These are phyloP conservation scores for Leucoptera coffeella DNA, from an alignment of 2,888 invertebrate species.

Conservation along the genomic window DNA sequence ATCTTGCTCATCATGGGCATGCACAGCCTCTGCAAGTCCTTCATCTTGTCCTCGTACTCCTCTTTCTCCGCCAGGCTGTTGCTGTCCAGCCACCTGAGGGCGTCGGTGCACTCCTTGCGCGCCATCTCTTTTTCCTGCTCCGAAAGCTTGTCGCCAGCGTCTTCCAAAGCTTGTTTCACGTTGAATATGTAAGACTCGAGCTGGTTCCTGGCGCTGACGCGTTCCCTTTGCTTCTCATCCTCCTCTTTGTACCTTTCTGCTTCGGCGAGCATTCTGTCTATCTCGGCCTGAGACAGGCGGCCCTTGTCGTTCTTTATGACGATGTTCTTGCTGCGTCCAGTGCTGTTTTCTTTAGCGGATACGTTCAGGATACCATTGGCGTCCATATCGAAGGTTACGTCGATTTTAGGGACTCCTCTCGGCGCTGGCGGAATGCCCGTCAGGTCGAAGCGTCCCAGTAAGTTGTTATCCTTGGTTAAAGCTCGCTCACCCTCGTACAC, in stretches of 20 bases:
- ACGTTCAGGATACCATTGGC: slow-evolving; percentile 71
- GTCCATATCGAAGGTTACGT: too few species aligned
- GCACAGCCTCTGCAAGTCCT: slow-evolving; percentile 15
- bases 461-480: slow-evolving; percentile 65
- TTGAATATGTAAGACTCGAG: slow-evolving; percentile 65
- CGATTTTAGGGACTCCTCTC: slow-evolving; percentile 53
- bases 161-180: slow-evolving; percentile 60
- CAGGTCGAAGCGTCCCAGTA: slow-evolving; percentile 48
- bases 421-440: slow-evolving; percentile 58
- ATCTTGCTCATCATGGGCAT: slow-evolving; percentile 56
- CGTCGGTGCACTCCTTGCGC: slow-evolving; percentile 45
- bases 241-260: slow-evolving; percentile 61
- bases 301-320: slow-evolving; percentile 72
- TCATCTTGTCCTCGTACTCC: slow-evolving; percentile 57
- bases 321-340: slow-evolving; percentile 59
- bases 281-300: slow-evolving; percentile 66
- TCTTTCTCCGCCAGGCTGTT: slow-evolving; percentile 62
- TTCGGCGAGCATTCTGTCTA: slow-evolving; percentile 63
- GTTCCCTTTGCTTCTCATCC: slow-evolving; percentile 59
- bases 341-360: slow-evolving; percentile 57
- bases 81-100: slow-evolving; percentile 60
- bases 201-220: slow-evolving; percentile 61
- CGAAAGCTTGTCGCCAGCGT: slow-evolving; percentile 51
- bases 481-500: slow-evolving; percentile 66
- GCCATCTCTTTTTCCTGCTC: slow-evolving; percentile 53